phyloP scores from a whole-genome alignment of 2,113 vertebrate genomes.

The Castor canadensis region DNA sequence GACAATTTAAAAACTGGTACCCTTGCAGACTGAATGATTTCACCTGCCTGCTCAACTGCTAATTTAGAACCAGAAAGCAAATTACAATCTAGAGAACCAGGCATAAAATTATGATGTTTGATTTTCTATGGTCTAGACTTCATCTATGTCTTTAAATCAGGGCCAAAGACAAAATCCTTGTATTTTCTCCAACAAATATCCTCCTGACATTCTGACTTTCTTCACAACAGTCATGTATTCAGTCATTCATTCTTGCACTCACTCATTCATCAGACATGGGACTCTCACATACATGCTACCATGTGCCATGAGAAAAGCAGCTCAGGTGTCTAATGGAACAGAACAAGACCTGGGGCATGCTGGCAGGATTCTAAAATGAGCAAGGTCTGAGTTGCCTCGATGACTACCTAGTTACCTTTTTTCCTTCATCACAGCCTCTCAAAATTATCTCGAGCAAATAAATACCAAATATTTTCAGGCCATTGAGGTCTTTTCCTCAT shows the following conservation, averaged over 20 bases:
- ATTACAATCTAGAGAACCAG: conserved; percentile 19
- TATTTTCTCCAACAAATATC: background rate
- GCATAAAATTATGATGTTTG: conserved; percentile 24
- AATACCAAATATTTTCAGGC: conserved; percentile 4
- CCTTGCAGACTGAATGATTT: conserved; percentile 43
- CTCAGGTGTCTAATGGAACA: background rate
- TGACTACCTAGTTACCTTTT: background rate
- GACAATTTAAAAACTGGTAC: conserved; percentile 39
- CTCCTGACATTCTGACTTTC: background rate
- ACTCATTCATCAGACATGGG: background rate
- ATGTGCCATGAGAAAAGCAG: background rate
- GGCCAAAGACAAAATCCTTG: background rate
- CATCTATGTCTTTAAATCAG: background rate
- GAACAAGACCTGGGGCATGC: background rate
- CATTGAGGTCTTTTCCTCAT: background rate
- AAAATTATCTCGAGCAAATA: background rate
- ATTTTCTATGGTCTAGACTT: conserved; percentile 41
- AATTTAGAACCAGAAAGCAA: conserved; percentile 53
- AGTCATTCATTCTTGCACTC: background rate
- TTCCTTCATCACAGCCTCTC: background rate
- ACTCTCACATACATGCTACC: background rate
- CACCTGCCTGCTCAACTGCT: conserved; percentile 18
- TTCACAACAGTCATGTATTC: background rate
- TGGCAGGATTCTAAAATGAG: background rate
- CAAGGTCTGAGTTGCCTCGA: background rate